Evolutionary conservation across 2,113 vertebrate species (phyloP), one percentile per base, ranked within the genome.

Genomic region (Atherinomorus stipes): DNA sequence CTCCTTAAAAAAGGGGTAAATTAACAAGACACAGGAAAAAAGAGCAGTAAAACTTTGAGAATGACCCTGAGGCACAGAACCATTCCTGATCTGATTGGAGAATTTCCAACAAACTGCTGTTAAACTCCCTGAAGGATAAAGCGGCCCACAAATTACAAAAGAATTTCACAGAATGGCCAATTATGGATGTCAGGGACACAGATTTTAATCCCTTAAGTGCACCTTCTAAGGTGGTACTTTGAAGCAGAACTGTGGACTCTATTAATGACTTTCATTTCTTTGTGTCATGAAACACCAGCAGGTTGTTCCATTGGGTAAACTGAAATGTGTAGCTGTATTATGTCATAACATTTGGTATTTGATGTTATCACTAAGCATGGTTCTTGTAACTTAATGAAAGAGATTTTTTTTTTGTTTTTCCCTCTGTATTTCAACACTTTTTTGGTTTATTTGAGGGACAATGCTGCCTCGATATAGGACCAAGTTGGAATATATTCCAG

Each of bases 401-500:
- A 18, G 4, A 1, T 6, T 18, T 16, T 19, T 3, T 19, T 7
- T 19, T 19, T 11, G 4, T 42, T 42, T 19, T n/a, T 19, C 7
- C n/a, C 18, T n/a, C 16, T 47, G 18, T 7, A 47, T 47, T 47
- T 7, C 18, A 47, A 15, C 11, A 40, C 25, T 58, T 22, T n/a
- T 23, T 21, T 15, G 19, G 25, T 65, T 44, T 54, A 44, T 70
- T 52, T 34, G 38, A 28, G 19, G 0, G 21, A n/a, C 2, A 1
- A 21, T 47, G 56, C 25, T 69, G 34, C 25, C 7, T 42, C 67
- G 21, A 44, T 2, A 1, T 18, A 37, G 9, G 18, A 44, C 61
- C 56, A 6, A 64, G 64, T 56, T 47, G 22, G 21, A 31, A 64
- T 58, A 28, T 47, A 76, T 57, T 15, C 16, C 71, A 44, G 44